Evolutionary conservation across 2,888 invertebrate species (phyloP).

Genomic region (Lasioglossum oenotherae): DNA sequence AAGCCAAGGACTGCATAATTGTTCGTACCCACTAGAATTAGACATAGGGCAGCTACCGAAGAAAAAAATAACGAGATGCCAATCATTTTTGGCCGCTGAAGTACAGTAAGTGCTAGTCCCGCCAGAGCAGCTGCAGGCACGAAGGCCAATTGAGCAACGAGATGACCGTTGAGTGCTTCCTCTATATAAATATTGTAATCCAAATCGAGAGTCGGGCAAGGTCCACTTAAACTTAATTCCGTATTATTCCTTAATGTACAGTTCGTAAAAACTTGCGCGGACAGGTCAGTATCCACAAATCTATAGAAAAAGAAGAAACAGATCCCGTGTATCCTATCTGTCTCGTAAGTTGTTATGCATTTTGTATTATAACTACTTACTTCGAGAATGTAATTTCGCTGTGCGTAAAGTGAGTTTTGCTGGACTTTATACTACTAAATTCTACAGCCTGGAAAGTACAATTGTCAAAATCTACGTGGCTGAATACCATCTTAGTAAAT

Average conservation of each 20-base stretch:
- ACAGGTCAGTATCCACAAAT: conserved; percentile 89
- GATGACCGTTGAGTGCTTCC: conserved; percentile 85
- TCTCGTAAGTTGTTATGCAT: conserved; percentile 49
- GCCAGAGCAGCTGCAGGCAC: conserved; percentile 84
- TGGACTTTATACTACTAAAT: conserved; percentile 90
- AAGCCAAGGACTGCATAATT: conserved; percentile 83
- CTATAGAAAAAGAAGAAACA: conserved; percentile 79
- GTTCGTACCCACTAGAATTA: conserved; percentile 83
- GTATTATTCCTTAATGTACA: conserved; percentile 87
- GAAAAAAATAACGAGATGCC: conserved; percentile 84
- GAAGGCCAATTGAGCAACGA: conserved; percentile 84
- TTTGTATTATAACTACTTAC: conserved; percentile 81
- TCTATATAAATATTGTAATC: conserved; percentile 87
- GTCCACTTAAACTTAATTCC: conserved; percentile 83
- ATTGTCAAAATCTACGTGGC: conserved; percentile 89
- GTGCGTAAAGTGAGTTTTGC: conserved; percentile 88
- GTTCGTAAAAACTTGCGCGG: conserved; percentile 86
- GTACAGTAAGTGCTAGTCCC: conserved; percentile 82
- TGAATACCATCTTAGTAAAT: conserved; percentile 89
- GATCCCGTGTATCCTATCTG: not conserved
- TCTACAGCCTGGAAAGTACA: conserved; percentile 89
- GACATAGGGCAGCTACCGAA: conserved; percentile 82
- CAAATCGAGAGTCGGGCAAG: conserved; percentile 85
- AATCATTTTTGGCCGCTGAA: conserved; percentile 84
- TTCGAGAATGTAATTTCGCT: conserved; percentile 88